Evolutionary conservation across 2,797 vertebrate genomes (phyloP).

Genomic region (Macropodus opercularis): DNA sequence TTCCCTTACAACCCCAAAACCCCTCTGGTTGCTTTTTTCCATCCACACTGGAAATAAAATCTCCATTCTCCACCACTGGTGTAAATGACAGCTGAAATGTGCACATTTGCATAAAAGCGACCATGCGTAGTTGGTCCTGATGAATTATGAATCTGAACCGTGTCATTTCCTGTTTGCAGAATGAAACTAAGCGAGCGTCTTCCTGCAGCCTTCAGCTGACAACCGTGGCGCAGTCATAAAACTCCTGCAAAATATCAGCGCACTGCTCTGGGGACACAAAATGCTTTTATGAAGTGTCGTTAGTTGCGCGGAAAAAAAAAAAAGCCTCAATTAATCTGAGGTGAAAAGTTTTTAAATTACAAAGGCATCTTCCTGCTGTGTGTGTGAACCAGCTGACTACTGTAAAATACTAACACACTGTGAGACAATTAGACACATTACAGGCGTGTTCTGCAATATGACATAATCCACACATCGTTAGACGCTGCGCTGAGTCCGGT

Average conservation of each 20-base stretch:
- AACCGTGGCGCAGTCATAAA: slow-evolving; percentile 35
- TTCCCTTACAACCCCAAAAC: slow-evolving; percentile 42
- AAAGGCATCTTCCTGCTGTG: not conserved
- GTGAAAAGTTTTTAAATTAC: not conserved
- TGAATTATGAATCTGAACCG: slow-evolving; percentile 64
- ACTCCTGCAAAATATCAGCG: slow-evolving; percentile 32
- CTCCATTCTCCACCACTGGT: slow-evolving; percentile 48
- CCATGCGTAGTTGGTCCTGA: slow-evolving; percentile 40
- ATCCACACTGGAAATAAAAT: slow-evolving; percentile 72
- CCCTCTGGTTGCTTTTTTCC: slow-evolving; percentile 61
- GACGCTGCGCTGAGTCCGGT: not conserved
- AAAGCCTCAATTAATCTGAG: slow-evolving; percentile 10
- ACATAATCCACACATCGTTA: slow-evolving; percentile 18
- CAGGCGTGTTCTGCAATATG: not conserved
- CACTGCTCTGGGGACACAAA: slow-evolving; percentile 26
- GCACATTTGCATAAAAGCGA: slow-evolving; percentile 63
- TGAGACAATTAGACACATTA: slow-evolving; percentile 8
- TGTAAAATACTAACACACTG: slow-evolving; percentile 3
- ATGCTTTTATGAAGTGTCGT: slow-evolving; percentile 21
- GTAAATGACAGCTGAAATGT: slow-evolving; percentile 59
- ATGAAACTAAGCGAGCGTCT: slow-evolving; percentile 55
- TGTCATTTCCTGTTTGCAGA: slow-evolving; percentile 61
- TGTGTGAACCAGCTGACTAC: too few relatives aligned
- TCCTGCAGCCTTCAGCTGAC: slow-evolving; percentile 27
- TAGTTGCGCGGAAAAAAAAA: slow-evolving; percentile 22